A percentile compares a stretch with the other conserved stretches of the same genome.
Evolutionary conservation across 2,888 invertebrate genomes (phyloP).

Genomic region (Dryadula phaetusa): DNA sequence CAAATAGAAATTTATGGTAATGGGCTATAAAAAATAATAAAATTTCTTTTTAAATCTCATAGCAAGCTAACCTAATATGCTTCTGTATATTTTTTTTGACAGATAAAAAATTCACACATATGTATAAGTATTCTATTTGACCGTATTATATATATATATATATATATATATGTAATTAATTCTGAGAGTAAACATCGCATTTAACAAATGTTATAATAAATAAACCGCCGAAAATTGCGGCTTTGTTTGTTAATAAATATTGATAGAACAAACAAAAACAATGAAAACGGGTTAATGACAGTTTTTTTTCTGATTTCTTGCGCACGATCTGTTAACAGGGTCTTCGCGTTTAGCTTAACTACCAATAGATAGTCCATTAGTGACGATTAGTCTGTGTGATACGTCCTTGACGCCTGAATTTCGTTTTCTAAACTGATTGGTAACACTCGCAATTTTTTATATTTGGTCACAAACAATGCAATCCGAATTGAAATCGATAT

Average conservation of each 20-base stretch:
- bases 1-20: no score
- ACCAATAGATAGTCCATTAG: slow-evolving; percentile 20
- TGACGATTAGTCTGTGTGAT: slow-evolving; percentile 23
- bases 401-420: slow-evolving; percentile 34
- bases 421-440: slow-evolving; percentile 28
- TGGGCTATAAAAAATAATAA: no score
- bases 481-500: slow-evolving; percentile 24
- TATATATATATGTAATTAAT: no score
- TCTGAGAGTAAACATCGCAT: background rate
- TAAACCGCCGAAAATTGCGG: background rate
- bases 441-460: slow-evolving; percentile 22
- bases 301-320: slow-evolving; percentile 54
- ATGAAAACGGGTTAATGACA: slow-evolving; percentile 63
- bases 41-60: no score
- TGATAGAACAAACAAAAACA: background rate
- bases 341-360: slow-evolving; percentile 31
- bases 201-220: background rate
- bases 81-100: no score
- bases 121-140: no score
- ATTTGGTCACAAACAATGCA: slow-evolving; percentile 23
- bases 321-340: slow-evolving; percentile 58
- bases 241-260: background rate
- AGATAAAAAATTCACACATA: no score
- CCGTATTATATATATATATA: no score
- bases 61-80: no score